These are phyloP conservation scores for Leucophenga varia DNA, from an alignment of 1,140 invertebrate genomes.

Conservation along the genomic window DNA sequence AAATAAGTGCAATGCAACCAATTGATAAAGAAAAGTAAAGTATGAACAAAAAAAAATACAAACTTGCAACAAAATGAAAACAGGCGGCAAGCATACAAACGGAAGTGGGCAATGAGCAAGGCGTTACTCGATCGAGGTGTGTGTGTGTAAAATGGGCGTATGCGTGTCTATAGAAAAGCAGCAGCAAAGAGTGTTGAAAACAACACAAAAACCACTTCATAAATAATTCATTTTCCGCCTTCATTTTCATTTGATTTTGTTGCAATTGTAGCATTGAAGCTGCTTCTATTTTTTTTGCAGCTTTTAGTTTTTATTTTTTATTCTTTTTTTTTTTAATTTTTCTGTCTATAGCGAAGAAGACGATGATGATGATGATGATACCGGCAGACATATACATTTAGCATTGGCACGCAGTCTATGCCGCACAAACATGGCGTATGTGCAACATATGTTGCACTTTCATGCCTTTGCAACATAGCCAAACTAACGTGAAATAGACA, in stretches of 20 bases:
- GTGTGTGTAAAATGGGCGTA: neutral
- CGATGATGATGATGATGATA: no score
- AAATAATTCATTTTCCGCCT: conserved; percentile 55
- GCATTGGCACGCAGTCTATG: neutral
- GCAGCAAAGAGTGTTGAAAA: conserved; percentile 16
- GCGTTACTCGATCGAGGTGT: neutral
- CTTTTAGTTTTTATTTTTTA: conserved; percentile 6
- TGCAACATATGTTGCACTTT: conserved; percentile 42
- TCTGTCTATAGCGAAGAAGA: neutral
- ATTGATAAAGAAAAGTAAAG: conserved; percentile 53
- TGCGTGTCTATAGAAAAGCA: no score
- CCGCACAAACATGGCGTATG: conserved; percentile 34
- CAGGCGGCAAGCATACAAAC: conserved; percentile 1
- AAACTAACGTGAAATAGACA: conserved; percentile 56
- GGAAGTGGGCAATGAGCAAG: no score
- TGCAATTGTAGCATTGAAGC: neutral
- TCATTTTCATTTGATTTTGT: conserved; percentile 3
- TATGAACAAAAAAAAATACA: conserved; percentile 16
- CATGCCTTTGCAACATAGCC: conserved; percentile 34
- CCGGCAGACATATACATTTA: no score
- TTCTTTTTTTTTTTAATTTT: conserved; percentile 6
- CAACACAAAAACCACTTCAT: conserved; percentile 48
- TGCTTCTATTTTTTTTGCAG: neutral
- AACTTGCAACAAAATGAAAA: conserved; percentile 7
- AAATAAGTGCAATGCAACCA: conserved; percentile 54